These are phyloP conservation scores for Epistrophe eligans DNA, from an alignment of 2,888 invertebrate genomes.

Conservation along the genomic window DNA sequence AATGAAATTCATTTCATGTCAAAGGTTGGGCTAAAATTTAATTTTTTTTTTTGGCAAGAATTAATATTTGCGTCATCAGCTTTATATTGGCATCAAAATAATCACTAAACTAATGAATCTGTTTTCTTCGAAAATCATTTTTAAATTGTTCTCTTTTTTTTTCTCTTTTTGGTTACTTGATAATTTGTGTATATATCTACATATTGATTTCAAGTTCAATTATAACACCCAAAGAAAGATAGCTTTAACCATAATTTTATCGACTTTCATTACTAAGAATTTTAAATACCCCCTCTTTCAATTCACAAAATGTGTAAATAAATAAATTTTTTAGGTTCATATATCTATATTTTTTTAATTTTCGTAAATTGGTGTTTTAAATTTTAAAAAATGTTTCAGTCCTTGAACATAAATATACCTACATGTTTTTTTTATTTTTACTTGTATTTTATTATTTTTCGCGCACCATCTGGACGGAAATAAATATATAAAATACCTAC, in stretches of 20 bases:
- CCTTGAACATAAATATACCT: not conserved
- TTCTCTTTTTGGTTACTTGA: no score
- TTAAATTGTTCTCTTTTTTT: no score
- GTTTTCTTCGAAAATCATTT: no score
- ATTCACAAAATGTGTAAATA: not conserved
- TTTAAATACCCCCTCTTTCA: conserved; percentile 19
- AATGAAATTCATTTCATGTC: no score
- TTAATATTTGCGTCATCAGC: no score
- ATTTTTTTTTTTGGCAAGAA: no score
- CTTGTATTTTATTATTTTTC: conserved; percentile 6
- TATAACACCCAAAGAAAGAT: not conserved
- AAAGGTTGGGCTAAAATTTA: no score
- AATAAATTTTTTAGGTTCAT: not conserved
- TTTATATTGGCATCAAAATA: no score
- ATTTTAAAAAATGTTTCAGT: not conserved
- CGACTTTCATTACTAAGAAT: no score
- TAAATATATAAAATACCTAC: not conserved
- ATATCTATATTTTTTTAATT: not conserved
- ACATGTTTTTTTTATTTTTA: not conserved
- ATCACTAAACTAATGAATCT: no score
- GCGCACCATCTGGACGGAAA: conserved; percentile 69
- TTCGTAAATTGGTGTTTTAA: not conserved
- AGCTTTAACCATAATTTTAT: no score
- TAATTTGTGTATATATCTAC: no score
- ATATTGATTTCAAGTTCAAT: not conserved